A percentile compares a stretch with the other conserved stretches of the same genome.
Evolutionary conservation across 23 tunicate genomes (phyloP).

Genomic region (Phallusia fumigata): DNA sequence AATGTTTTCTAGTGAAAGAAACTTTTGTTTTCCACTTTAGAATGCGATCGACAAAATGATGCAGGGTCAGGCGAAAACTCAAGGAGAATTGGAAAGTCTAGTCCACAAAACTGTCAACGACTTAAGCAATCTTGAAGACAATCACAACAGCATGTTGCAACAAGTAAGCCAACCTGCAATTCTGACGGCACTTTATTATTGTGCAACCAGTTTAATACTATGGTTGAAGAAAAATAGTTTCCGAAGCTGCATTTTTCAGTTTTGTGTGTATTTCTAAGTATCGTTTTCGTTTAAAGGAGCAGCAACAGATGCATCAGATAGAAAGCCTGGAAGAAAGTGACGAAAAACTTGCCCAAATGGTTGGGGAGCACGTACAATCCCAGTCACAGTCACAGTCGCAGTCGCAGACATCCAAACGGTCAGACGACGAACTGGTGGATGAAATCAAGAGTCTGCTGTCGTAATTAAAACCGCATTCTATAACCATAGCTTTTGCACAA

Average conservation of each 20-base stretch:
- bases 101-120: constrained; percentile 35
- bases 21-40: too few relatives aligned
- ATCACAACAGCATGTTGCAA: constrained; percentile 29
- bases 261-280: background rate
- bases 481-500: constrained; percentile 5
- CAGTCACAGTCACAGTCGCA: constrained; percentile 12
- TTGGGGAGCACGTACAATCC: constrained; percentile 35
- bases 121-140: constrained; percentile 28
- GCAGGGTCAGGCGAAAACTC: background rate
- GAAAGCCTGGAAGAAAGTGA: background rate
- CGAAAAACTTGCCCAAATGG: constrained; percentile 18
- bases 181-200: too few relatives aligned
- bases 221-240: too few relatives aligned
- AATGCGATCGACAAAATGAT: constrained; percentile 27
- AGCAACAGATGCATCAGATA: constrained; percentile 12
- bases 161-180: constrained; percentile 24
- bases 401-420: background rate
- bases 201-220: too few relatives aligned
- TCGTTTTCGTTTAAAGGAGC: constrained; percentile 12
- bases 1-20: too few relatives aligned
- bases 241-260: too few relatives aligned
- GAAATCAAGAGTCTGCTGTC: background rate
- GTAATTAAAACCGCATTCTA: background rate
- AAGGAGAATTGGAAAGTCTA: background rate
- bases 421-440: constrained; percentile 13